A percentile compares a stretch with the other conserved stretches of the same genome.
Conservation (phyloP, 1,140 invertebrate species). For the Papilio xuthus region DNA sequence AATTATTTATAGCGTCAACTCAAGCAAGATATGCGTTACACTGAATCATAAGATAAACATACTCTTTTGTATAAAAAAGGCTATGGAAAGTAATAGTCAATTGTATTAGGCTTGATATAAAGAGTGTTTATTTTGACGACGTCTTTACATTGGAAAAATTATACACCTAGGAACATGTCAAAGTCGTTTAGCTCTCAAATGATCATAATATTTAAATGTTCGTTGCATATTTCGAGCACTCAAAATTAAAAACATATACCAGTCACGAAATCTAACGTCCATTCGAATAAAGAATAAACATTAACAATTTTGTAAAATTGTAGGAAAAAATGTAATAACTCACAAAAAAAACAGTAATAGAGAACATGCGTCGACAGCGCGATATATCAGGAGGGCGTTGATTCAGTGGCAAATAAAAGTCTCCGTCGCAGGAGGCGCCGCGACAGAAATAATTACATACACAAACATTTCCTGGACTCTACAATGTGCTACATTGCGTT, state of each 20-base stretch:
- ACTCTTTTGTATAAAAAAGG: neutral
- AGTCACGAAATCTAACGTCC: neutral
- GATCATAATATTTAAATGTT: neutral
- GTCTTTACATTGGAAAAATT: no score
- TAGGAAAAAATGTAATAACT: conserved; percentile 53
- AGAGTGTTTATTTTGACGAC: no score
- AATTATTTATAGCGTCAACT: conserved; percentile 40
- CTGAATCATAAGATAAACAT: neutral
- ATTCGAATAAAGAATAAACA: conserved; percentile 29
- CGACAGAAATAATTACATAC: conserved; percentile 76
- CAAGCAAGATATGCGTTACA: neutral
- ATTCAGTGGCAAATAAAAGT: conserved; percentile 77
- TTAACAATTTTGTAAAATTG: conserved; percentile 44
- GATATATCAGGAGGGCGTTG: conserved; percentile 74
- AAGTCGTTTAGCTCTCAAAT: no score
- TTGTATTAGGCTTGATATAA: no score
- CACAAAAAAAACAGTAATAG: conserved; percentile 65
- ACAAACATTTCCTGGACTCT: conserved; percentile 74
- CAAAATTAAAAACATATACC: neutral
- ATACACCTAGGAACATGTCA: no score
- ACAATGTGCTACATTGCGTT: conserved; percentile 31
- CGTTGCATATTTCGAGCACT: neutral
- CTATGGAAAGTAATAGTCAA: neutral
- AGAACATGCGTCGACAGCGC: conserved; percentile 62
- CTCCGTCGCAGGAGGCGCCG: conserved; percentile 67